Conservation (phyloP, 2,113 vertebrate species). For the Misgurnus anguillicaudatus region DNA sequence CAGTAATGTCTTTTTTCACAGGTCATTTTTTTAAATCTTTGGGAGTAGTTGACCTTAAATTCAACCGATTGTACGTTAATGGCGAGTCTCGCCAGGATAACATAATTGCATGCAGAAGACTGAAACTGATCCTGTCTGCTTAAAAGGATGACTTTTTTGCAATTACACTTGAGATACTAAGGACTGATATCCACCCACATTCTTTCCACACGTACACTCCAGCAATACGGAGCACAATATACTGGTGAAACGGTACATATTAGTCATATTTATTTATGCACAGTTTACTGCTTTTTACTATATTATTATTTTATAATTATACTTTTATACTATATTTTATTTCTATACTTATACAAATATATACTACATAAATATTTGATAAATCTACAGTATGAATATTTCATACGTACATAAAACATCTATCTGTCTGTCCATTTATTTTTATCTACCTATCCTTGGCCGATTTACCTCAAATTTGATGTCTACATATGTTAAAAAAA, state of each 20-base stretch:
- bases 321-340: no score
- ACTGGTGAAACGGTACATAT: neutral
- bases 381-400: no score
- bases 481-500: no score
- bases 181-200: conserved; percentile 30
- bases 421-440: no score
- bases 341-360: no score
- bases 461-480: no score
- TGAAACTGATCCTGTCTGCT: conserved; percentile 32
- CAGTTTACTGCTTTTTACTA: no score
- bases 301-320: no score
- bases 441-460: no score
- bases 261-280: no score
- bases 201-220: conserved; percentile 1
- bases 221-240: neutral
- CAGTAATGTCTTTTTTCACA: conserved; percentile 11
- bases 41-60: conserved; percentile 22
- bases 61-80: conserved; percentile 18
- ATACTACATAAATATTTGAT: no score
- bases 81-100: conserved; percentile 13
- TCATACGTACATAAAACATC: no score
- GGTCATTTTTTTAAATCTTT: conserved; percentile 31
- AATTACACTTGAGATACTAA: conserved; percentile 13
- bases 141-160: conserved; percentile 25
- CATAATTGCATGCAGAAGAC: conserved; percentile 24